A percentile compares a stretch with the other conserved stretches of the same genome.
Conservation (phyloP, 1,140 invertebrate species). For the Lasioglossum albipes region DNA sequence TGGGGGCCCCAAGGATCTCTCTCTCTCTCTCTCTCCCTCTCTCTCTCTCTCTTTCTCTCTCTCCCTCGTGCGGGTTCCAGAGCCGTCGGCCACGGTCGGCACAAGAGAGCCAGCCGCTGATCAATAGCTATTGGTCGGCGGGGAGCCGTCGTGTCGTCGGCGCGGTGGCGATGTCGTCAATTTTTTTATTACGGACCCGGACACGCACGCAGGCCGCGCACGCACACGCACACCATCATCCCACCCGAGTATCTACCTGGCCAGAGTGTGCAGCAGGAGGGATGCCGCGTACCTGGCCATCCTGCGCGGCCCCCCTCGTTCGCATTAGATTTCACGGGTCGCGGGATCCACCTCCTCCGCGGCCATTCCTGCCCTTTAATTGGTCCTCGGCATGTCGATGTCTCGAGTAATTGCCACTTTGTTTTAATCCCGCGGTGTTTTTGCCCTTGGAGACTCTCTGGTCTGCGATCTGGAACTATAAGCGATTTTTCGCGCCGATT, state of each 20-base stretch:
- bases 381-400: constrained; percentile 32
- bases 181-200: constrained; percentile 67
- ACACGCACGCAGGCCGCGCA: constrained; percentile 54
- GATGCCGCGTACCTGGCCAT: constrained; percentile 2
- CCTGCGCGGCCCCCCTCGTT: constrained; percentile 20
- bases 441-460: neutral
- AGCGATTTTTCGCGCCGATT: neutral
- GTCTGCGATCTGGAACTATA: neutral
- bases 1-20: constrained; percentile 24
- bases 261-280: too few relatives aligned
- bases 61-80: constrained; percentile 28
- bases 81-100: constrained; percentile 38
- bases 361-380: constrained; percentile 26
- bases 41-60: constrained; percentile 14
- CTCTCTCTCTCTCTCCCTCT: neutral
- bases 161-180: constrained; percentile 69
- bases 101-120: constrained; percentile 65
- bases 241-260: too few relatives aligned
- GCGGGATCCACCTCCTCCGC: constrained; percentile 29
- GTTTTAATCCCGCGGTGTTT: constrained; percentile 30
- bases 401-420: constrained; percentile 38
- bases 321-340: constrained; percentile 62
- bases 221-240: constrained; percentile 47
- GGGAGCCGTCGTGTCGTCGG: constrained; percentile 64
- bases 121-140: constrained; percentile 68